Percentiles rank a stretch among this genome's conserved stretches.
Evolutionary conservation across 2,888 invertebrate species (phyloP).

Genomic region (Apantesis nais): DNA sequence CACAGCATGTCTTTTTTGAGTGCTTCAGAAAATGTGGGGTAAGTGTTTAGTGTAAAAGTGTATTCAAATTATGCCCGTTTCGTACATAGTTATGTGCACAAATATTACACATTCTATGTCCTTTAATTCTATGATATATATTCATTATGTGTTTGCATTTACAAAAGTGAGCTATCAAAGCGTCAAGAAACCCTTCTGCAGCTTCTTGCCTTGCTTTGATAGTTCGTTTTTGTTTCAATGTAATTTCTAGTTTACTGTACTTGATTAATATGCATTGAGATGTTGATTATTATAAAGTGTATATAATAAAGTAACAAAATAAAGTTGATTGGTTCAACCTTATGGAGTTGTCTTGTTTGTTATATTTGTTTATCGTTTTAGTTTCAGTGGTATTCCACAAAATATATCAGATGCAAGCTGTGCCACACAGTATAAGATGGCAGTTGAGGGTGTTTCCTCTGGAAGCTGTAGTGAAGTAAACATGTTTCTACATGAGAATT

Average conservation of each 20-base stretch:
- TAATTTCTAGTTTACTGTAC: no score
- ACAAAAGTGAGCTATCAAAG: background rate
- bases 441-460: constrained; percentile 76
- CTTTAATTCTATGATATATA: background rate
- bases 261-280: background rate
- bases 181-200: no score
- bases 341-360: background rate
- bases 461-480: constrained; percentile 76
- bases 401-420: constrained; percentile 82
- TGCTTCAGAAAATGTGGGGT: constrained; percentile 84
- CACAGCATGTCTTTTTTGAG: constrained; percentile 84
- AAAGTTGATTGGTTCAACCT: no score
- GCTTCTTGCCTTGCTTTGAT: no score
- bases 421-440: constrained; percentile 82
- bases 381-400: constrained; percentile 83
- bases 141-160: background rate
- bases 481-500: constrained; percentile 77
- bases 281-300: background rate
- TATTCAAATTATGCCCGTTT: background rate
- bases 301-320: no score
- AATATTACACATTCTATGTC: background rate
- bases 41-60: constrained; percentile 46
- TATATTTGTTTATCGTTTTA: constrained; percentile 38
- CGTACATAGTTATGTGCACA: background rate
- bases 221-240: background rate